Percentiles rank a stretch among this genome's conserved stretches.
Conservation (phyloP, 2,113 vertebrate genomes). For the Daboia siamensis region DNA sequence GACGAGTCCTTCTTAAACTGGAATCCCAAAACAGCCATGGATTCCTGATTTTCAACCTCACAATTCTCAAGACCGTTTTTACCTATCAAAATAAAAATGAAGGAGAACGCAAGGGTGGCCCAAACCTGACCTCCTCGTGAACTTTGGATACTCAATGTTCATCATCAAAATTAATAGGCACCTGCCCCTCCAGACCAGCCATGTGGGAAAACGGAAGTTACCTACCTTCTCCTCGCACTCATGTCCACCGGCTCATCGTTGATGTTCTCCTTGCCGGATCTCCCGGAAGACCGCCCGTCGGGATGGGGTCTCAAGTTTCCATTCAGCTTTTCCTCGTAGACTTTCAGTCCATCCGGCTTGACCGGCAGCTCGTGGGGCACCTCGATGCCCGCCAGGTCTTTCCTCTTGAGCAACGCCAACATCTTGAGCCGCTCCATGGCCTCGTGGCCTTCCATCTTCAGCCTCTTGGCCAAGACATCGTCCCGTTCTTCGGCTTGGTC, state of each 20-base stretch:
- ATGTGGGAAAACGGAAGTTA: neutral
- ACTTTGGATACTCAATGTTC: neutral
- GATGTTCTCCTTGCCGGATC: conserved; percentile 94
- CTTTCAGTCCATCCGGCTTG: conserved; percentile 71
- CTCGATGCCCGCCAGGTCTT: conserved; percentile 87
- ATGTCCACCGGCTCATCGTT: conserved; percentile 95
- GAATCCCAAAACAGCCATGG: neutral
- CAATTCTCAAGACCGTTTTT: neutral
- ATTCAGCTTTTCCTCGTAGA: conserved; percentile 82
- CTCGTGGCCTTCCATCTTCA: conserved; percentile 97
- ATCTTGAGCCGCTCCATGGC: conserved; percentile 98
- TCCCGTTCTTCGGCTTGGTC: conserved; percentile 88
- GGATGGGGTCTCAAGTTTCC: conserved; percentile 74
- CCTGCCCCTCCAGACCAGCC: neutral
- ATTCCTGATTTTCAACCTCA: neutral
- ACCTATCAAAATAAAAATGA: neutral
- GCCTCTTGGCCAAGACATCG: conserved; percentile 88
- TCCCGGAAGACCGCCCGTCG: conserved; percentile 67
- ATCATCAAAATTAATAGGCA: neutral
- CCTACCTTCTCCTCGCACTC: conserved; percentile 90
- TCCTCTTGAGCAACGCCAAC: conserved; percentile 92
- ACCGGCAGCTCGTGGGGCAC: conserved; percentile 71
- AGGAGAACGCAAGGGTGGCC: neutral
- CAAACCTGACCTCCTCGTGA: neutral
- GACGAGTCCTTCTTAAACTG: neutral